Conservation (phyloP, 2,888 invertebrate species). For the Leptinotarsa tumamoca region DNA sequence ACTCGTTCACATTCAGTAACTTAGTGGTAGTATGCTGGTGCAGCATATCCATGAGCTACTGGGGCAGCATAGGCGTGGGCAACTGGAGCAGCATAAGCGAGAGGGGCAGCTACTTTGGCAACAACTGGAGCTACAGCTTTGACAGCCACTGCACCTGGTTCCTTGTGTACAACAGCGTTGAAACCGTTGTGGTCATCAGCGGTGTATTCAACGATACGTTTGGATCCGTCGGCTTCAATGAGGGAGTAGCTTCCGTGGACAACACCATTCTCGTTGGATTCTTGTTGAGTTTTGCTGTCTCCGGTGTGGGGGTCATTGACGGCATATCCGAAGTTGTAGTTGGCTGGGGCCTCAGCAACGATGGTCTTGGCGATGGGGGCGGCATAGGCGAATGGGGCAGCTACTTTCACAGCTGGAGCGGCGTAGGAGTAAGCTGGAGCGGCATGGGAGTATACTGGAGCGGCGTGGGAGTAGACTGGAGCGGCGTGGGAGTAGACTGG, state of each 20-base stretch:
- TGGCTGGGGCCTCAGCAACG: slow-evolving; percentile 51
- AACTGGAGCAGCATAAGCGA: slow-evolving; percentile 21
- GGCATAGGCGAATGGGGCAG: slow-evolving; percentile 47
- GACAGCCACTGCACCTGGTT: slow-evolving; percentile 51
- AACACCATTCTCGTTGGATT: slow-evolving; percentile 70
- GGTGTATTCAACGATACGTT: slow-evolving; percentile 68
- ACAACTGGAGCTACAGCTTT: slow-evolving; percentile 49
- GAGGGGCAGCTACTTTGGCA: slow-evolving; percentile 47
- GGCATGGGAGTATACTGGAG: no score
- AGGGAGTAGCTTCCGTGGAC: slow-evolving; percentile 69
- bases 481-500: no score
- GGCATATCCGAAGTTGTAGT: slow-evolving; percentile 46
- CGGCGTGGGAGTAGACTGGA: no score
- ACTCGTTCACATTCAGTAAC: background rate
- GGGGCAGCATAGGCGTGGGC: slow-evolving; percentile 40
- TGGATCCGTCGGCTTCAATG: slow-evolving; percentile 69
- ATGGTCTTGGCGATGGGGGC: slow-evolving; percentile 50
- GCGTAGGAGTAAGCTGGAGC: slow-evolving; percentile 45
- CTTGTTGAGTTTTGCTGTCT: slow-evolving; percentile 73
- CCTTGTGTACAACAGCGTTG: slow-evolving; percentile 69
- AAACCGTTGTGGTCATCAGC: slow-evolving; percentile 69
- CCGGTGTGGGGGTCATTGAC: slow-evolving; percentile 61
- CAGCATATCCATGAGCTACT: background rate
- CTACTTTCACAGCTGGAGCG: background rate
- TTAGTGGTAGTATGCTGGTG: slow-evolving; percentile 64